Conservation (phyloP, 2,888 invertebrate genomes). For the Drosophila subsilvestris region DNA sequence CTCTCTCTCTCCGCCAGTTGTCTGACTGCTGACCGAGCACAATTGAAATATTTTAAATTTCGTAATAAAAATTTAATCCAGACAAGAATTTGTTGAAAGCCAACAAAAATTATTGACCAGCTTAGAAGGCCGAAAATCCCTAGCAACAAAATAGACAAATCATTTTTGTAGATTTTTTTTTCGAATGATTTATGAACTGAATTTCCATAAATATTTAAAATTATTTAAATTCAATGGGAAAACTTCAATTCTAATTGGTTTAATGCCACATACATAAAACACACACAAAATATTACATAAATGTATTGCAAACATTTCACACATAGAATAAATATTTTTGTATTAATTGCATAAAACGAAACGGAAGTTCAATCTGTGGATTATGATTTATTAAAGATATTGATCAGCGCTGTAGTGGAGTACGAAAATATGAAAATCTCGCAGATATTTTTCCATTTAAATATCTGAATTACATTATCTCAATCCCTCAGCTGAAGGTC, state of each 20-base stretch:
- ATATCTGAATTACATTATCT: neutral
- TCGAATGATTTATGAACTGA: neutral
- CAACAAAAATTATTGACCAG: neutral
- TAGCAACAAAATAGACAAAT: neutral
- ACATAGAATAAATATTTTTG: neutral
- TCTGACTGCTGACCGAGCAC: slow-evolving; percentile 64
- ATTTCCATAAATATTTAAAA: neutral
- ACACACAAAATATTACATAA: neutral
- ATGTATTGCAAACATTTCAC: neutral
- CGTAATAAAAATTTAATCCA: slow-evolving; percentile 13
- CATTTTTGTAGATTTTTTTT: neutral
- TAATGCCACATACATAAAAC: neutral
- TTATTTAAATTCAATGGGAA: neutral
- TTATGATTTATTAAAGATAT: neutral
- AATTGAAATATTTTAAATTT: slow-evolving; percentile 41
- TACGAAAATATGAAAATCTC: neutral
- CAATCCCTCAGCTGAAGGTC: neutral
- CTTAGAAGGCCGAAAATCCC: neutral
- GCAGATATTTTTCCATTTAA: neutral
- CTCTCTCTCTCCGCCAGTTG: neutral
- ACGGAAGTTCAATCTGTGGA: neutral
- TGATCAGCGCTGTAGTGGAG: too few relatives aligned
- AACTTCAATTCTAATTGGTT: neutral
- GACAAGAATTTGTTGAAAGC: neutral
- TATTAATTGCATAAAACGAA: neutral